Conservation (phyloP, 2,888 invertebrate genomes). For the Antheraea assamensis region DNA sequence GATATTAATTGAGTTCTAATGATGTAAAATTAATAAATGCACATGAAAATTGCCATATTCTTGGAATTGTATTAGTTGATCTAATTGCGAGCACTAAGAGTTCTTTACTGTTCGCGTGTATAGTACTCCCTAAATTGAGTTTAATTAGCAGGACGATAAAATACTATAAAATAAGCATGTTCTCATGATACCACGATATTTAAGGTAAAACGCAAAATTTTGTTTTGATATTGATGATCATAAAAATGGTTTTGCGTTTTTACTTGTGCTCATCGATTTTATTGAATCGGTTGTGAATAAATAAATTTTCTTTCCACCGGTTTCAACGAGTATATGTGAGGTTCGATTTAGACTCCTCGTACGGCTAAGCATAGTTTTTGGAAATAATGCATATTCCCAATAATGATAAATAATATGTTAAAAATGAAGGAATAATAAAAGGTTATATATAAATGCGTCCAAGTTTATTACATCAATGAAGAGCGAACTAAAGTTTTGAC, state of each 20-base stretch:
- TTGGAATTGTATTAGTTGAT: background rate
- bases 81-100: background rate
- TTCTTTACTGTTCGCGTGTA: background rate
- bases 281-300: background rate
- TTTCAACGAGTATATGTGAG: background rate
- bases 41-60: background rate
- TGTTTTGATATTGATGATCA: too few relatives aligned
- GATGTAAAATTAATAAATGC: background rate
- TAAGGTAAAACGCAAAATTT: too few relatives aligned
- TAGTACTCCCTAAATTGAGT: background rate
- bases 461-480: slow-evolving; percentile 51
- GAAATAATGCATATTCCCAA: background rate
- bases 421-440: background rate
- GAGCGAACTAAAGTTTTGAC: slow-evolving; percentile 63
- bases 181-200: background rate
- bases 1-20: background rate
- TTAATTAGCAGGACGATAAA: background rate
- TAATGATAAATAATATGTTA: background rate
- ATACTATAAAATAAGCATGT: background rate
- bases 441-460: slow-evolving; percentile 40
- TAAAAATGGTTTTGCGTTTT: background rate
- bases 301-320: background rate
- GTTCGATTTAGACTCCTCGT: background rate
- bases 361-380: background rate
- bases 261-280: background rate